These are phyloP conservation scores for Orestias chungarensis DNA, from an alignment of 2,797 vertebrate genomes.

Conservation along the genomic window DNA sequence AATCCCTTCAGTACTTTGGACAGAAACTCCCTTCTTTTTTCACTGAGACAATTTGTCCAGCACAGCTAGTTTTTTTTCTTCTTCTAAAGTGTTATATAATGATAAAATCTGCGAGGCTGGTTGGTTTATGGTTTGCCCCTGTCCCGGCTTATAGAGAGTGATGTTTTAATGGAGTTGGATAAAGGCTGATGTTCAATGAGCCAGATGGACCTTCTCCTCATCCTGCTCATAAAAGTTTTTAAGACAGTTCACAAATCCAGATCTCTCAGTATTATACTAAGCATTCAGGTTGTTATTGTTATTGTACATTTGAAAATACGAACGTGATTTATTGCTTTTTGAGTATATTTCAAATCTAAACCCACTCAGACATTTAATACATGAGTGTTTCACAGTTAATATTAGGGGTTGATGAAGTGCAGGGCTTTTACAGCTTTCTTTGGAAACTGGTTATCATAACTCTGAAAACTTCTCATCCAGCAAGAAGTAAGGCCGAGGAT, in stretches of 20 bases:
- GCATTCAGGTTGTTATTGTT: constrained; percentile 82
- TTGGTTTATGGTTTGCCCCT: constrained; percentile 73
- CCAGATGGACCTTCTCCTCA: constrained; percentile 83
- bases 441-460: constrained; percentile 67
- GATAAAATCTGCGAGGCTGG: constrained; percentile 61
- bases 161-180: constrained; percentile 74
- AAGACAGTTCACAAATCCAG: constrained; percentile 85
- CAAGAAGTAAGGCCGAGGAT: constrained; percentile 49
- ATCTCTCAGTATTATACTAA: constrained; percentile 79
- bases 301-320: constrained; percentile 83
- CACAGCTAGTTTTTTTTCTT: constrained; percentile 71
- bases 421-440: constrained; percentile 59
- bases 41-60: constrained; percentile 75
- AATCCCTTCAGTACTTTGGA: constrained; percentile 65
- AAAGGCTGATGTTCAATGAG: constrained; percentile 78
- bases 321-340: constrained; percentile 75
- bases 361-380: constrained; percentile 70
- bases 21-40: constrained; percentile 42
- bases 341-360: constrained; percentile 70
- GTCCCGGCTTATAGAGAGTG: constrained; percentile 70
- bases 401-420: constrained; percentile 69
- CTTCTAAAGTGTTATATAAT: constrained; percentile 74
- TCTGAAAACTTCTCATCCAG: constrained; percentile 51
- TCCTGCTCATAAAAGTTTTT: constrained; percentile 80
- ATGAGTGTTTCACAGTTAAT: constrained; percentile 69